These are phyloP conservation scores for Pissodes strobi DNA, from an alignment of 1,140 invertebrate species.

Conservation along the genomic window DNA sequence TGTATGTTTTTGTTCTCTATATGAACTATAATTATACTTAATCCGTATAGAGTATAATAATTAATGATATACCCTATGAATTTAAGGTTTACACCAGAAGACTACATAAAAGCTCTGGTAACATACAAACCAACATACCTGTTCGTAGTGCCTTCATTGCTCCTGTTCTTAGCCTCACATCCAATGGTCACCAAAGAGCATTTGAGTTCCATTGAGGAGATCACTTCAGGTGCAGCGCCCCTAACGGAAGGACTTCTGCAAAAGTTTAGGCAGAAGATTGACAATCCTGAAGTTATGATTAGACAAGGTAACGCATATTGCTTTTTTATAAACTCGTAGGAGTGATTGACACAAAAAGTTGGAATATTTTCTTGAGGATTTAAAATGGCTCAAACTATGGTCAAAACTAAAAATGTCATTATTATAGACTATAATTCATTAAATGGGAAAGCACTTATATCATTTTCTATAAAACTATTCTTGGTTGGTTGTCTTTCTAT, in stretches of 20 bases:
- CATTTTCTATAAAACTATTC: too few species aligned
- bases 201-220: conserved; percentile 61
- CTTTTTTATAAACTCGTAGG: too few species aligned
- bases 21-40: neutral
- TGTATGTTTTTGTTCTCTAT: too few species aligned
- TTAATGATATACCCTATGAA: neutral
- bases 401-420: too few species aligned
- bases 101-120: conserved; percentile 64
- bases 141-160: conserved; percentile 70
- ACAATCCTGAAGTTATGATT: conserved; percentile 58
- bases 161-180: conserved; percentile 69
- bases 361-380: too few species aligned
- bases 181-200: conserved; percentile 65
- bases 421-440: too few species aligned
- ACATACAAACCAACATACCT: conserved; percentile 65
- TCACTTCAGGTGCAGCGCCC: conserved; percentile 69
- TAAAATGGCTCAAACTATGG: too few species aligned
- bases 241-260: conserved; percentile 66
- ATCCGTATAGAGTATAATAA: neutral
- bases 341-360: too few species aligned
- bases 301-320: conserved; percentile 68
- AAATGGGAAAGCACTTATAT: too few species aligned
- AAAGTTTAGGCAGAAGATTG: conserved; percentile 65
- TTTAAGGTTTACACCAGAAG: conserved; percentile 65
- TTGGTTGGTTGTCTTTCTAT: too few species aligned